Conservation (phyloP, 1,140 invertebrate genomes). For the Mactra quadrangularis region DNA sequence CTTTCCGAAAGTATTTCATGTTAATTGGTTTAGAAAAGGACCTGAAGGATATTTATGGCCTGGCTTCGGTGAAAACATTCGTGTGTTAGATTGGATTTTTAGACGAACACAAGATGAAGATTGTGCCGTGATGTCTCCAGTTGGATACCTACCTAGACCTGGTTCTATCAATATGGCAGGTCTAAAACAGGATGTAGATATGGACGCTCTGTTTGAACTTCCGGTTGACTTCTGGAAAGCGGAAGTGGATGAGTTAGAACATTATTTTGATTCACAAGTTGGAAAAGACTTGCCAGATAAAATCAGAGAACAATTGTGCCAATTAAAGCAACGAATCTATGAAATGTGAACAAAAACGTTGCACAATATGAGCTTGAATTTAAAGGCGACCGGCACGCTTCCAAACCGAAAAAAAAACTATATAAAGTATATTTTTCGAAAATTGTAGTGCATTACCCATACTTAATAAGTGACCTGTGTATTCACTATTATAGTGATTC, state of each 20-base stretch:
- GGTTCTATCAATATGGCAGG: slow-evolving; percentile 75
- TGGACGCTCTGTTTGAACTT: slow-evolving; percentile 93
- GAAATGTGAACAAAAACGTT: no score
- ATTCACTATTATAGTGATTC: no score
- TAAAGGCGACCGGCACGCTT: no score
- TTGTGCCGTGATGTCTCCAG: slow-evolving; percentile 73
- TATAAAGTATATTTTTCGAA: no score
- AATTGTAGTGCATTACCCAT: no score
- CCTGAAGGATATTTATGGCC: slow-evolving; percentile 96
- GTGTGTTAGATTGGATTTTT: slow-evolving; percentile 97
- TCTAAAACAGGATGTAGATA: slow-evolving; percentile 74
- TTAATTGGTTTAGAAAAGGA: slow-evolving; percentile 98
- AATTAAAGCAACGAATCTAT: slow-evolving; percentile 70
- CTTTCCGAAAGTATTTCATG: slow-evolving; percentile 97
- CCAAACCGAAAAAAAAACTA: no score
- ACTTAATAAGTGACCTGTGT: no score
- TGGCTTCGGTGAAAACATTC: slow-evolving; percentile 97
- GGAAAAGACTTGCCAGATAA: slow-evolving; percentile 83
- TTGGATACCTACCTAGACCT: slow-evolving; percentile 80
- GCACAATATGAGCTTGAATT: no score
- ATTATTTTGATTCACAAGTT: slow-evolving; percentile 97
- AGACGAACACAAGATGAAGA: slow-evolving; percentile 90
- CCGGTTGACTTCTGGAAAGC: slow-evolving; percentile 96
- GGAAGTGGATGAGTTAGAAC: slow-evolving; percentile 92
- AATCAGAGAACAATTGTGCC: slow-evolving; percentile 72